Evolutionary conservation across 2,888 invertebrate species (phyloP).

Genomic region (Pheosia gnoma): DNA sequence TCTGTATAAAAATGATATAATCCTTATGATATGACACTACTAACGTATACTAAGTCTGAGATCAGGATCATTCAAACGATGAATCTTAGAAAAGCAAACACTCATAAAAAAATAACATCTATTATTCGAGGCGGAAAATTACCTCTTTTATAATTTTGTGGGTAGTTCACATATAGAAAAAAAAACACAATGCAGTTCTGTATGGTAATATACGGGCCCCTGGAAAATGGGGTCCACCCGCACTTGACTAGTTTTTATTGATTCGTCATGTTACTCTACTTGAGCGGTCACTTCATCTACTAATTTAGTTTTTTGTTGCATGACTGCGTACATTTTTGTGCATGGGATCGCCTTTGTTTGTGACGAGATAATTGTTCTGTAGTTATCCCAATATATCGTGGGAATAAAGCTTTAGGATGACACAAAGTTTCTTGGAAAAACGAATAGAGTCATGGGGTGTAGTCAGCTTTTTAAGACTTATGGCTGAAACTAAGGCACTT

Average conservation of each 20-base stretch:
- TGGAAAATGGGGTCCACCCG: background rate
- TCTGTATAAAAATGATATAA: too few relatives aligned
- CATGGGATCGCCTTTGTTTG: constrained; percentile 17
- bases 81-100: too few relatives aligned
- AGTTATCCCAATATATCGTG: constrained; percentile 19
- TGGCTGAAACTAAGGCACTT: too few relatives aligned
- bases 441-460: too few relatives aligned
- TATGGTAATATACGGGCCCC: background rate
- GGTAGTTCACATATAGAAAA: too few relatives aligned
- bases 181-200: background rate
- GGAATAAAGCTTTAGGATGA: constrained; percentile 6
- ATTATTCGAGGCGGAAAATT: too few relatives aligned
- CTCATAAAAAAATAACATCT: too few relatives aligned
- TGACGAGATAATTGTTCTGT: constrained; percentile 27
- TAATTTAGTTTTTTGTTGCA: constrained; percentile 25
- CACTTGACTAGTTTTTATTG: background rate
- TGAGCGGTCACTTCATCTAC: background rate
- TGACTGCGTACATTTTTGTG: constrained; percentile 33
- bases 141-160: too few relatives aligned
- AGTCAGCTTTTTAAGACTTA: too few relatives aligned
- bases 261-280: background rate
- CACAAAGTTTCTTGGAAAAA: background rate
- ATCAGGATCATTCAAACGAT: too few relatives aligned
- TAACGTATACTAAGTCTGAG: too few relatives aligned
- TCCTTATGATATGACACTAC: too few relatives aligned